Base-by-base conservation (phyloP, 2,113 vertebrate genomes). In the Herpetotheres cachinnans region DNA sequence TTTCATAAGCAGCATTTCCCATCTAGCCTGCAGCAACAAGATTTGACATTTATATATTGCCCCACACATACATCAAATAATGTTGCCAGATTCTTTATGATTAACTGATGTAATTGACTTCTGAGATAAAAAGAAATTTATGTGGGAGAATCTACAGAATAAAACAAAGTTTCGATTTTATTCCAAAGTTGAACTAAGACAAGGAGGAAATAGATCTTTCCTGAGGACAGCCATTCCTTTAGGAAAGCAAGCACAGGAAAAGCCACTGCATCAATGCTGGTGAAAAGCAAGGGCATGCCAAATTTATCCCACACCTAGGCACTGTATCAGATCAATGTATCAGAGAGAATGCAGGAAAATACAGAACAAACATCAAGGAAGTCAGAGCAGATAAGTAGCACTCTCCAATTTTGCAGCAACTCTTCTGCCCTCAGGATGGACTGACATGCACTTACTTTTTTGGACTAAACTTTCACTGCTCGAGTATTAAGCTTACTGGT, bases 41-140 rank as follows among this genome's bases (percentile, higher is more conserved):
- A 76, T 56, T 93, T 96, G 88, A 70, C 82, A 82, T 96, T 96
- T 96, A 83, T 94, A 42, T 85, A 73, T 96, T 93, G 38, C 49
- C 63, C 63, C 74, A 66, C 59, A 81, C 20, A 56, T 88, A 22
- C 32, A 59, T 92, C 67, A 77, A 27, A 38, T 42, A 70, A 76
- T 58, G 46, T 65, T 93, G 55, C 42, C 73, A 96, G 70, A 88
- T 81, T 78, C 66, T 92, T 97, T 91, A 74, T 72, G 82, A 95
- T 93, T 96, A 91, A 92, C 59, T 55, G 73, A 36, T 82, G 26
- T 82, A 91, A 94, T 54, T 93, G 82, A 49, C 73, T 96, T 92
- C 63, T 83, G 67, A 93, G 79, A 81, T 40, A 72, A 92, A 63
- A 90, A 47, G 10, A 47, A 86, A 85, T 59, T 50, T 89, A 81